These are phyloP conservation scores for Martes martes DNA, from an alignment of 2,113 vertebrate genomes.

Conservation along the genomic window DNA sequence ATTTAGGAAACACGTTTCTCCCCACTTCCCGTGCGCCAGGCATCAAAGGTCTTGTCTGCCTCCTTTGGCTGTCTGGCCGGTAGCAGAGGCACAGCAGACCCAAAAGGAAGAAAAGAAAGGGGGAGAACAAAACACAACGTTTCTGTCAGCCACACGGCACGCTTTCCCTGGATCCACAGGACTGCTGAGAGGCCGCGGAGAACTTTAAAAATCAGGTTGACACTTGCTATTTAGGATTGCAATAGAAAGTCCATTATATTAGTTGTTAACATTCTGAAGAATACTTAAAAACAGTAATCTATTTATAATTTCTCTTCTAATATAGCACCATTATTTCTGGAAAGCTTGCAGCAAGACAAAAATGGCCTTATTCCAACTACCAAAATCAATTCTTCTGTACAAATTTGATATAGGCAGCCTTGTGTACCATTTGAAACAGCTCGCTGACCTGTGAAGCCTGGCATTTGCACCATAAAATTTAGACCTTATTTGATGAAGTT, in stretches of 20 bases:
- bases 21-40: neutral
- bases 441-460: conserved; percentile 81
- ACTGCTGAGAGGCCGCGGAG: conserved; percentile 51
- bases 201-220: conserved; percentile 78
- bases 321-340: conserved; percentile 79
- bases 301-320: conserved; percentile 82
- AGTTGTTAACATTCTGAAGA: conserved; percentile 79
- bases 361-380: conserved; percentile 80
- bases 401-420: conserved; percentile 81
- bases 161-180: conserved; percentile 55
- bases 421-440: conserved; percentile 77
- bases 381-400: conserved; percentile 83
- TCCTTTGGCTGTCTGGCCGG: neutral
- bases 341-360: conserved; percentile 70
- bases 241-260: conserved; percentile 74
- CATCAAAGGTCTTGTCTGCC: neutral
- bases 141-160: conserved; percentile 65
- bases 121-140: conserved; percentile 68
- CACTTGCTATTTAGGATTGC: conserved; percentile 75
- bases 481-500: conserved; percentile 81
- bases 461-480: conserved; percentile 81
- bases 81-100: conserved; percentile 12
- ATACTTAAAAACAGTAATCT: conserved; percentile 82
- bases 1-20: conserved; percentile 2
- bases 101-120: conserved; percentile 56